These are phyloP conservation scores for Enteromius viviparus DNA, from an alignment of 2,797 vertebrate species.

Conservation along the genomic window DNA sequence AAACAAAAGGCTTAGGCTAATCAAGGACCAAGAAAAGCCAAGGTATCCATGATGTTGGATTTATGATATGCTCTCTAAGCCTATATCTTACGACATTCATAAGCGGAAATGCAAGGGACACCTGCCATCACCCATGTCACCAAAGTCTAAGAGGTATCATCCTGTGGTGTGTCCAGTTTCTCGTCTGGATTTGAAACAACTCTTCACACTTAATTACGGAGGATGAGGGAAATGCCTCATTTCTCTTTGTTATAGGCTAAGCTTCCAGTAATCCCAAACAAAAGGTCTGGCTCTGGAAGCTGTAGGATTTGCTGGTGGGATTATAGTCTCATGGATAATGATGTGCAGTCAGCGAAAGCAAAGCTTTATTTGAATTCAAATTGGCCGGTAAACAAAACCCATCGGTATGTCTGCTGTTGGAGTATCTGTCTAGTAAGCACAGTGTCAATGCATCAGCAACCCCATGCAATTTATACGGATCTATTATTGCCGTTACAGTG, in stretches of 20 bases:
- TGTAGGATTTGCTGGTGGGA: conserved; percentile 91
- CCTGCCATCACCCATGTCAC: conserved; percentile 41
- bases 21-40: neutral
- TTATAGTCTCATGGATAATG: conserved; percentile 93
- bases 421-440: conserved; percentile 82
- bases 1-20: neutral
- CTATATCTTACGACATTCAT: neutral
- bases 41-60: neutral
- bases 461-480: conserved; percentile 43
- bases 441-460: conserved; percentile 77
- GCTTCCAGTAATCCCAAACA: conserved; percentile 99
- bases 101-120: conserved; percentile 23
- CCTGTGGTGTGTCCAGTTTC: conserved; percentile 70
- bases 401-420: conserved; percentile 83
- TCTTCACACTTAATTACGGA: conserved; percentile 99
- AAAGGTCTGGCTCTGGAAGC: conserved; percentile 95
- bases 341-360: conserved; percentile 92
- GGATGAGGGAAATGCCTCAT: conserved; percentile 97
- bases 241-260: conserved; percentile 99
- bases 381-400: conserved; percentile 98
- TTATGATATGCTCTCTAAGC: conserved; percentile 17
- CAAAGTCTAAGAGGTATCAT: conserved; percentile 59
- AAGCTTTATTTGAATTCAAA: conserved; percentile 99
- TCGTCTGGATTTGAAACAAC: conserved; percentile 94
- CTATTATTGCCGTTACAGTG: conserved; percentile 55